Evolutionary conservation across 2,113 vertebrate genomes (phyloP).

Genomic region (Tringa solitaria): DNA sequence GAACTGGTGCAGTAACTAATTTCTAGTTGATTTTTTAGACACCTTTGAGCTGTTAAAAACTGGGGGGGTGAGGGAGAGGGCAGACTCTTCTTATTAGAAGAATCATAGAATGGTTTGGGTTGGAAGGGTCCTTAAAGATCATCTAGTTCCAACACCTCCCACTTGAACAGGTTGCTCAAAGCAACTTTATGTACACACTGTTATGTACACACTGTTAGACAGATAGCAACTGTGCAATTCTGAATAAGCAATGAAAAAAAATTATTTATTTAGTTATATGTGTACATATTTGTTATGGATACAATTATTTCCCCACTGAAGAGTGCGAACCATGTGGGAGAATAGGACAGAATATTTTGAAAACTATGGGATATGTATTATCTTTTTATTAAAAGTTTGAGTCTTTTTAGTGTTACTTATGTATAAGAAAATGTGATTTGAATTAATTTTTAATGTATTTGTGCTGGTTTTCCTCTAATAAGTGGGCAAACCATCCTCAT

Average conservation of each 20-base stretch:
- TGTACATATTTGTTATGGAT: background rate
- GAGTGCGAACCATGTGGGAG: background rate
- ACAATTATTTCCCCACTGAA: background rate
- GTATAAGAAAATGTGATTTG: background rate
- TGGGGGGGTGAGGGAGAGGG: too few relatives aligned
- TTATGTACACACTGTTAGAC: background rate
- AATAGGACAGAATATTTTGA: background rate
- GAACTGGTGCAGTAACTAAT: background rate
- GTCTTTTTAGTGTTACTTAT: background rate
- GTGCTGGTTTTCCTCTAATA: background rate
- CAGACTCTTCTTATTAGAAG: background rate
- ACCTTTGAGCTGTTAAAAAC: background rate
- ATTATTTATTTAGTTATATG: background rate
- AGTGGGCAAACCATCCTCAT: background rate
- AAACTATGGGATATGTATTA: background rate
- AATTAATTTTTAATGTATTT: background rate
- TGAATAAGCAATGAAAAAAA: background rate
- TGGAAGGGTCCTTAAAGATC: too few relatives aligned
- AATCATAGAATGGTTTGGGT: too few relatives aligned
- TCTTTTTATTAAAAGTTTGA: background rate
- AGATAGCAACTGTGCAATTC: background rate
- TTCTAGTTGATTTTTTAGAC: background rate
- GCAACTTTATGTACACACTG: background rate
- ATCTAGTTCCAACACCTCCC: too few relatives aligned
- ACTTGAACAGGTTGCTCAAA: too few relatives aligned